Base-by-base conservation (phyloP, 2,113 vertebrate species). In the Trichomycterus rosablanca region DNA sequence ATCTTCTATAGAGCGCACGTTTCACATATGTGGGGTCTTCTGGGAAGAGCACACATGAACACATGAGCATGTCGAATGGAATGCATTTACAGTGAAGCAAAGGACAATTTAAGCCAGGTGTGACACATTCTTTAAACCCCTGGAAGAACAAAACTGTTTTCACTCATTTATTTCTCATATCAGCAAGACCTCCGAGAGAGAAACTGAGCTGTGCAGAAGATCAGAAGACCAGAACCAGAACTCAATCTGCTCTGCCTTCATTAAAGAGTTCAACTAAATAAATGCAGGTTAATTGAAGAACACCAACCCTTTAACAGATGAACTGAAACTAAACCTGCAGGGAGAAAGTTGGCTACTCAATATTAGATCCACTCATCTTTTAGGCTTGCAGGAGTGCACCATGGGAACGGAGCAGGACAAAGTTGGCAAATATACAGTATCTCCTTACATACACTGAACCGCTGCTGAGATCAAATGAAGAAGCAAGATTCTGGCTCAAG, bases 41-140 rank as follows among this genome's bases (percentile, higher is more conserved):
- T n/a, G n/a, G n/a, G n/a, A n/a, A 42, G 10, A 46, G 28, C 26
- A 35, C 58, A 50, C 7, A 15, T 62, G 35, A 10, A 22, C 19
- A 12, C n/a, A n/a, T n/a, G n/a, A 7, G 39, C 11, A 23, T 32
- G 28, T 44, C 20, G 42, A 32, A 30, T 42, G 11, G 35, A 23
- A 20, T 10, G 45, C 32, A 34, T 37, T 30, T 30, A 50, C 19
- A 3, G 18, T n/a, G 15, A 53, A 63, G 7, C 20, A 37, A 50
- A 24, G 51, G 18, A 45, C 40, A 45, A 64, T 45, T 12, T 45
- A 64, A 64, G 19, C 61, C 61, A 46, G 61, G 61, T 52, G 48
- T 35, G 61, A 35, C 40, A 54, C 26, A 18, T 45, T 55, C 28
- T 51, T 63, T 22, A 34, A 64, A 35, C 10, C n/a, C 15, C 32